These are phyloP conservation scores for Eupithecia insigniata DNA, from an alignment of 2,888 invertebrate genomes.

Conservation along the genomic window DNA sequence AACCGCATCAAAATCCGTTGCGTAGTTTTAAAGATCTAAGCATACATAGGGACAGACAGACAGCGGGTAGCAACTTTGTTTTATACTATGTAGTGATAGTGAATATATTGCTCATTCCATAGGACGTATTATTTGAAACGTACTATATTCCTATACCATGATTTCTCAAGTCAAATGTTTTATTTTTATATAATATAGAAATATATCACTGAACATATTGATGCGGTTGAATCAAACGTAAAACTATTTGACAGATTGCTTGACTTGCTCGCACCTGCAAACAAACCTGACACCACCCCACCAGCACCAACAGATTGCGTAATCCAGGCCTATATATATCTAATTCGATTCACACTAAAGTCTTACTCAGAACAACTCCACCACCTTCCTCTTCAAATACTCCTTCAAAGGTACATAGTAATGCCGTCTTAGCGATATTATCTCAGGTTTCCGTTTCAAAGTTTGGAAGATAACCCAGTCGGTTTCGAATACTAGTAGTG, in stretches of 20 bases:
- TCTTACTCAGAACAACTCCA: slow-evolving; percentile 84
- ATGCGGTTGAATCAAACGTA: background rate
- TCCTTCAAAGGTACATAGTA: slow-evolving; percentile 94
- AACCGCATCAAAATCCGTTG: too few relatives aligned
- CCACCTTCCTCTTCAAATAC: slow-evolving; percentile 86
- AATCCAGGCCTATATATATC: slow-evolving; percentile 26
- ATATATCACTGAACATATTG: background rate
- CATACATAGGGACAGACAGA: too few relatives aligned
- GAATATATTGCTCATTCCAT: too few relatives aligned
- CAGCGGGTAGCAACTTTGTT: too few relatives aligned
- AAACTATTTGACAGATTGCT: background rate
- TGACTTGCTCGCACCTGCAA: background rate
- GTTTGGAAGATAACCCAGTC: slow-evolving; percentile 88
- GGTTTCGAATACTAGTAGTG: slow-evolving; percentile 90
- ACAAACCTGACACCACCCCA: slow-evolving; percentile 1
- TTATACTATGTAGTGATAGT: too few relatives aligned
- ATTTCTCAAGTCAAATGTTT: background rate
- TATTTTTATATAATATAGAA: background rate
- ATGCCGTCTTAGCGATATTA: slow-evolving; percentile 89
- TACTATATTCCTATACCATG: background rate
- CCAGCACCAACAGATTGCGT: slow-evolving; percentile 5
- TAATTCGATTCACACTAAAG: slow-evolving; percentile 32
- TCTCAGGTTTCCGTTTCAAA: slow-evolving; percentile 90
- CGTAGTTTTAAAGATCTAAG: too few relatives aligned
- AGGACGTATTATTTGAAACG: background rate